Base-by-base conservation (phyloP, 37 sponge, comb jelly and placozoan genomes). In the Aphrocallistes beatrix region DNA sequence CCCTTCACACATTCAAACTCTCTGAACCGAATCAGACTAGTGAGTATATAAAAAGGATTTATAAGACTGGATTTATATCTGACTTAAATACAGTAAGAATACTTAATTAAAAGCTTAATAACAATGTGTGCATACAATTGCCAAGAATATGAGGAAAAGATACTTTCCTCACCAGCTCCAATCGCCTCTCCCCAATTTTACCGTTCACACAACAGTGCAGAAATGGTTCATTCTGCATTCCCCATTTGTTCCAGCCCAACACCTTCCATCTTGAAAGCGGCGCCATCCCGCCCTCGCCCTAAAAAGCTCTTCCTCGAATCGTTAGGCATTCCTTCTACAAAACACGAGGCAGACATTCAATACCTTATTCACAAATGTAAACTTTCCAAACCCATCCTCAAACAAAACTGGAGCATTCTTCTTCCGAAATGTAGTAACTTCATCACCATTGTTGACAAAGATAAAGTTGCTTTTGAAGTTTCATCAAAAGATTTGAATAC, bases 361-460 rank as follows among this genome's bases (percentile, higher is more conserved):
- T 60, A 60, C 21, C 75, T 60, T 13, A 6, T 60, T 6, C 25
- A 60, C 8, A 60, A 60, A 28, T 60, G 75, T 60, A 19, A 60
- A 60, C 1, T 32, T 6, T 60, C 75, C 10, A 28, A 60, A 60
- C n/a, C 34, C 10, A 60, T 60, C 21, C 34, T 60, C 32, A 60
- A 60, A 60, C 75, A 60, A 13, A 60, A 60, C n/a, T 60, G 75
- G 75, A 19, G 75, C 8, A 28, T 60, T 6, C 75, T 60, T 28
- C 75, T 60, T 6, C 75, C 75, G 10, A 60, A 60, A 60, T 60
- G 75, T 30, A 42, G 45, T 42, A 60, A 60, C 75, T 60, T 60
- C 21, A 3, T 60, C 10, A 60, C 25, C 10, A 60, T 60, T 13
- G 75, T 60, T 60, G 75, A 60, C 34, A 60, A 60, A 60, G 34